Evolutionary conservation across 35 echinoderm and acorn worm species (phyloP), one percentile per base, ranked within the genome.

Genomic region (Strongylocentrotus purpuratus): DNA sequence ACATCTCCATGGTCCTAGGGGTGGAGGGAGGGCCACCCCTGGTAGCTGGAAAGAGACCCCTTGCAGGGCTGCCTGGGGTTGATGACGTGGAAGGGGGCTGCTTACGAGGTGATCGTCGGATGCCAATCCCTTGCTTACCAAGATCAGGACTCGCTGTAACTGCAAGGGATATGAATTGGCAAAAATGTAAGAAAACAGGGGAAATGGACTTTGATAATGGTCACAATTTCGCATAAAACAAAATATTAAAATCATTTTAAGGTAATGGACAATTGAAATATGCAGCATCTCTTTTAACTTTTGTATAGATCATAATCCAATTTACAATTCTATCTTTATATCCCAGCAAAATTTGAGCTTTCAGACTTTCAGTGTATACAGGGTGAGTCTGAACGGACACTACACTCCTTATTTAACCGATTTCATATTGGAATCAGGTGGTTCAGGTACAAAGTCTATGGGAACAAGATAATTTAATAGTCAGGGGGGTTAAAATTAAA

Each of bases 31-130:
- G 22, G 13, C 33, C 5, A 47, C 20, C 22, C 78, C 18, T n/a
- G 32, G 45, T 28, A 92, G 35, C 33, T 9, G 88, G 18, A 58
- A 45, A 12, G 4, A 46, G 31, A 20, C 87, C 20, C 18, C 14
- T 46, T 28, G 48, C 91, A 2, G 59, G 20, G 61, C 48, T 50
- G 33, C 65, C 59, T 31, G 31, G 1, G 33, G 85, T 31, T 46
- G 87, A 45, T 46, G 87, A 45, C 32, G 71, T n/a, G 7, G 86
- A 61, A 5, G 45, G 92, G 35, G 61, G 86, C 32, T 47, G 85
- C 31, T 97, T 97, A 31, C 95, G 95, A 32, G 96, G 96, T 50
- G 96, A 97, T 15, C 95, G 95, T 31, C 96, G 61, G 28, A 90
- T 92, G 9, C 47, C 70, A 2, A 58, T 58, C 17, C 91, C 91